A percentile compares a stretch with the other conserved stretches of the same genome.
These are phyloP conservation scores for Eilema griseolum DNA, from an alignment of 2,888 invertebrate genomes.

Conservation along the genomic window DNA sequence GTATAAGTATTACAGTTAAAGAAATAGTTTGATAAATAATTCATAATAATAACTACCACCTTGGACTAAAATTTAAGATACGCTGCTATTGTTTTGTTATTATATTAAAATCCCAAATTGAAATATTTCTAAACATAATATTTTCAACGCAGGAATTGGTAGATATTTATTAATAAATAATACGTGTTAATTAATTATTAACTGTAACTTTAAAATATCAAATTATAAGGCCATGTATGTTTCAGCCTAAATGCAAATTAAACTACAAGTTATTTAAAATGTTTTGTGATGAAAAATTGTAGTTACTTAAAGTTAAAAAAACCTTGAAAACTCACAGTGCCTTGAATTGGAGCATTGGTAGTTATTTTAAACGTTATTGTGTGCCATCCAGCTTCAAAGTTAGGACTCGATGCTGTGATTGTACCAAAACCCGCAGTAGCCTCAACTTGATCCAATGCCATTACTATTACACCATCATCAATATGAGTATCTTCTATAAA, in stretches of 20 bases:
- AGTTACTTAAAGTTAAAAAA: background rate
- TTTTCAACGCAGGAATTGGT: background rate
- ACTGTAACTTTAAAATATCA: background rate
- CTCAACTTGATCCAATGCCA: background rate
- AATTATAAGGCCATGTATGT: background rate
- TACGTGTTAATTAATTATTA: background rate
- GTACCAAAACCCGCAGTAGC: background rate
- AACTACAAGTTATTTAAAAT: background rate
- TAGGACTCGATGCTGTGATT: background rate
- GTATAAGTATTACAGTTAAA: background rate
- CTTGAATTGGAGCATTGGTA: background rate
- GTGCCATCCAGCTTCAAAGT: conserved; percentile 7
- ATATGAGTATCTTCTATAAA: conserved; percentile 53
- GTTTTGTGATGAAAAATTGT: background rate
- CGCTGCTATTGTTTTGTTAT: background rate
- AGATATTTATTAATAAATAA: background rate
- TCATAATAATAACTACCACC: background rate
- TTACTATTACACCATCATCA: conserved; percentile 37
- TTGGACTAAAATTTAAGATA: background rate
- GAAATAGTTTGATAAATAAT: background rate
- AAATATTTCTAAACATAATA: background rate
- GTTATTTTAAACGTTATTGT: background rate
- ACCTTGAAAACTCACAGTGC: conserved; percentile 10
- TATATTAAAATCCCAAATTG: background rate
- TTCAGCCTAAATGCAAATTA: background rate